A percentile compares a stretch with the other conserved stretches of the same genome.
Evolutionary conservation across 1,140 invertebrate species (phyloP).

Genomic region (Drosophila santomea): DNA sequence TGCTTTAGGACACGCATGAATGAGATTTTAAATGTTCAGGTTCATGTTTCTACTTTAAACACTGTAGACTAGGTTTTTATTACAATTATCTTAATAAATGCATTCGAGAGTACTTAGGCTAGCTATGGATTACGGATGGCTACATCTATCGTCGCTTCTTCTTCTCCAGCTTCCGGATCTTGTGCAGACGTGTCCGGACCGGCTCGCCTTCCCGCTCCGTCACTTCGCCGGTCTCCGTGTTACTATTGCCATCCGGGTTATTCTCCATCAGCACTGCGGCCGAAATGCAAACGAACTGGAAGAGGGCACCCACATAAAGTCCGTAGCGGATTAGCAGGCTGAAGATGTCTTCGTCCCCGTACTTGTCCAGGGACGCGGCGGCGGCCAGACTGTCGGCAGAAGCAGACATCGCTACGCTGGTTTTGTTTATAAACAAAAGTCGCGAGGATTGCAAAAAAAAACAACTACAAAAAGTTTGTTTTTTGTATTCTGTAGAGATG

Average conservation of each 20-base stretch:
- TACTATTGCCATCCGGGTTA: conserved; percentile 39
- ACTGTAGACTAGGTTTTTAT: conserved; percentile 2
- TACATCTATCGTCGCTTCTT: conserved; percentile 74
- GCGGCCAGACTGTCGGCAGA: conserved; percentile 48
- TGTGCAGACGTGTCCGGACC: conserved; percentile 65
- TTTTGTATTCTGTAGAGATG: conserved; percentile 55
- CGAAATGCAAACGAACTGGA: conserved; percentile 74
- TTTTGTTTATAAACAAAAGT: conserved; percentile 22
- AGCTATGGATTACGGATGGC: conserved; percentile 2
- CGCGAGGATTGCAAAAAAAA: conserved; percentile 8
- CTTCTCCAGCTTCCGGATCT: conserved; percentile 78
- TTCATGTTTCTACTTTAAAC: not conserved
- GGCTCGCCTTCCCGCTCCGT: conserved; percentile 42
- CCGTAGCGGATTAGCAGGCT: conserved; percentile 71
- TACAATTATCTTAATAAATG: conserved; percentile 30
- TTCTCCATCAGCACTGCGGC: conserved; percentile 62
- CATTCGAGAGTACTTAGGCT: conserved; percentile 34
- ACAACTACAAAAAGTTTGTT: conserved; percentile 22
- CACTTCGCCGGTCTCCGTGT: conserved; percentile 38
- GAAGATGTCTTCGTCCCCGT: conserved; percentile 73
- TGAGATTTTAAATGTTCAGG: no score
- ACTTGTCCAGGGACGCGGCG: conserved; percentile 58
- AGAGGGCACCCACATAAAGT: conserved; percentile 73
- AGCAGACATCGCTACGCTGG: conserved; percentile 34
- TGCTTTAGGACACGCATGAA: no score